These are phyloP conservation scores for Andrena flavipes DNA, from an alignment of 2,888 invertebrate species.

Conservation along the genomic window DNA sequence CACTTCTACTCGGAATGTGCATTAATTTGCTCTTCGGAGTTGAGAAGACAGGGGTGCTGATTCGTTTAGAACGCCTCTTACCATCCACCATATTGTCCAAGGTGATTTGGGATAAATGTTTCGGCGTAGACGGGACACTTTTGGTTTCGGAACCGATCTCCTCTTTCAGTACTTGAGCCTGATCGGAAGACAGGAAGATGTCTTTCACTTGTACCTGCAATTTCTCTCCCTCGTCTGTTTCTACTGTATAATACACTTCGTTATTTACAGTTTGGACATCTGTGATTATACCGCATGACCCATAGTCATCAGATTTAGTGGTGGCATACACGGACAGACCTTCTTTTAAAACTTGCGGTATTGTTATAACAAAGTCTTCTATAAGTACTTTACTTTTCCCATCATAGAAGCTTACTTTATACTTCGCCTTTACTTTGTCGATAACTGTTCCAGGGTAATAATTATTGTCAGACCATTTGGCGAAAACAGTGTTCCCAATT, in stretches of 20 bases:
- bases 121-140: conserved; percentile 75
- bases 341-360: conserved; percentile 69
- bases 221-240: conserved; percentile 77
- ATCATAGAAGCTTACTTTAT: conserved; percentile 88
- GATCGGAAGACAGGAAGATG: conserved; percentile 79
- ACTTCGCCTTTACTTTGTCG: conserved; percentile 87
- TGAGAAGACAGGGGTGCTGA: conserved; percentile 63
- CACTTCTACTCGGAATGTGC: conserved; percentile 14
- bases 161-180: conserved; percentile 79
- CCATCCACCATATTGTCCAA: conserved; percentile 80
- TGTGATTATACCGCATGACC: conserved; percentile 77
- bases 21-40: conserved; percentile 67
- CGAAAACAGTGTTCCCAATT: conserved; percentile 86
- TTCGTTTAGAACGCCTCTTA: conserved; percentile 75
- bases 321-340: conserved; percentile 79
- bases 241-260: conserved; percentile 74
- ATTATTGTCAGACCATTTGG: conserved; percentile 89
- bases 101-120: conserved; percentile 74
- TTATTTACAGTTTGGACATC: conserved; percentile 64
- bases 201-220: conserved; percentile 75
- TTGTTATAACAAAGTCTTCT: conserved; percentile 87
- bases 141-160: conserved; percentile 60
- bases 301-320: conserved; percentile 72
- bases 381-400: conserved; percentile 87
- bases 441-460: conserved; percentile 89